phyloP scores from a whole-genome alignment of 1,140 invertebrate species.

The Idris sp. region DNA sequence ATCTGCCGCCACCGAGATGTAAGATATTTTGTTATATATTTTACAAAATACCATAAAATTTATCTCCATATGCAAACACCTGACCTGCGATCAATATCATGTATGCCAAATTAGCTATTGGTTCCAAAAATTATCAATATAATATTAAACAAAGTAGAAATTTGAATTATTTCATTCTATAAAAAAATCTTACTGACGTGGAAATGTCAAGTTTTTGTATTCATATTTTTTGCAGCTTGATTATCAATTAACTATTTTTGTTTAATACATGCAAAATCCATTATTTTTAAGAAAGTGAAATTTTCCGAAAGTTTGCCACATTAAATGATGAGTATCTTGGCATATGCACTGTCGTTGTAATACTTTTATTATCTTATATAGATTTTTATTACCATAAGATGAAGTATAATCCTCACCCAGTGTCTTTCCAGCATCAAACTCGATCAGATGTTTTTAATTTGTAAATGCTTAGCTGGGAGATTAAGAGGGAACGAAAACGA shows the following conservation, averaged over 20 bases:
- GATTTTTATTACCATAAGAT: conserved; percentile 31
- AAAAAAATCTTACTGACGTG: too few relatives aligned
- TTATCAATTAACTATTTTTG: too few relatives aligned
- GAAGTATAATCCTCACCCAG: conserved; percentile 20
- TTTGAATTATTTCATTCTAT: too few relatives aligned
- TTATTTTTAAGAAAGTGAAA: too few relatives aligned
- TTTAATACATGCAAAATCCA: too few relatives aligned
- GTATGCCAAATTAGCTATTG: too few relatives aligned
- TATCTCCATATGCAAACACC: conserved; percentile 2
- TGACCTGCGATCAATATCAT: conserved; percentile 31
- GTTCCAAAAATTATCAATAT: too few relatives aligned
- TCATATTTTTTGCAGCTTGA: too few relatives aligned
- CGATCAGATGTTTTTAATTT: conserved; percentile 53
- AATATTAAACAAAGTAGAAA: too few relatives aligned
- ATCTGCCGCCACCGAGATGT: conserved; percentile 11
- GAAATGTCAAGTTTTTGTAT: too few relatives aligned
- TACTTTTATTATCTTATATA: conserved; percentile 46
- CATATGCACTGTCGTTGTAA: conserved; percentile 21
- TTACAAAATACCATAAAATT: conserved; percentile 44
- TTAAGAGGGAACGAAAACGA: conserved; percentile 32
- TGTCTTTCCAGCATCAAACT: conserved; percentile 32
- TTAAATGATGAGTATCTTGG: too few relatives aligned
- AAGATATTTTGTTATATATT: conserved; percentile 40
- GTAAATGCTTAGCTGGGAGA: conserved; percentile 23
- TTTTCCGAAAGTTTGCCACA: too few relatives aligned